Conservation (phyloP, 2,888 invertebrate species). For the Ochropacha duplaris region DNA sequence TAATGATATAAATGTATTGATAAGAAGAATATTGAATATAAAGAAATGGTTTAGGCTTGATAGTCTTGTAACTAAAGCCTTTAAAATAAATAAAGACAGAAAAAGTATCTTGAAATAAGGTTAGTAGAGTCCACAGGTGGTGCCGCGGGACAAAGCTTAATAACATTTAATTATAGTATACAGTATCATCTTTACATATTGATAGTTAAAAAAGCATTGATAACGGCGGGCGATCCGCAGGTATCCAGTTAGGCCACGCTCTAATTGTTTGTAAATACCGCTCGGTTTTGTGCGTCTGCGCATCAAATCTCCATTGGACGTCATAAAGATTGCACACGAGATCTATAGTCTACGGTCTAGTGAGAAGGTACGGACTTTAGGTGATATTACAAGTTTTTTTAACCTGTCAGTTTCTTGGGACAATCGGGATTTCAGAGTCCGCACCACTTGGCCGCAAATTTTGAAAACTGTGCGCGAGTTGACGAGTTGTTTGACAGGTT, state of each 20-base stretch:
- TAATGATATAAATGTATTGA: too few relatives aligned
- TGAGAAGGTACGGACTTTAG: slow-evolving; percentile 13
- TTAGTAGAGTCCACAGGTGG: not conserved
- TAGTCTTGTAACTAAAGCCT: too few relatives aligned
- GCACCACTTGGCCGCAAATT: too few relatives aligned
- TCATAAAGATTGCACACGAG: slow-evolving; percentile 22
- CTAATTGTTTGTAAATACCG: slow-evolving; percentile 46
- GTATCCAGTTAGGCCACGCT: slow-evolving; percentile 69
- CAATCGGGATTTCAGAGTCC: too few relatives aligned
- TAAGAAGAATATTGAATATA: too few relatives aligned
- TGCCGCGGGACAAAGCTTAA: not conserved
- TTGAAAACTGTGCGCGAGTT: too few relatives aligned
- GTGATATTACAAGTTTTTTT: slow-evolving; percentile 1
- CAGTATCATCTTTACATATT: slow-evolving; percentile 30
- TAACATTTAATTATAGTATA: slow-evolving; percentile 13
- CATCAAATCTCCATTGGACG: slow-evolving; percentile 27
- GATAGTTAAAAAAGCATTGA: slow-evolving; percentile 39
- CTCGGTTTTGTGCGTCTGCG: slow-evolving; percentile 40
- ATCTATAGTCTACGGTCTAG: slow-evolving; percentile 25
- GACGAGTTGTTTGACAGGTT: too few relatives aligned
- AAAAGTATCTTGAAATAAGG: too few relatives aligned
- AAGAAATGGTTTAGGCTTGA: too few relatives aligned
- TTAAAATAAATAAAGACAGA: too few relatives aligned
- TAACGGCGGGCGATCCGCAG: slow-evolving; percentile 43
- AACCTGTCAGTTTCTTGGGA: too few relatives aligned